phyloP scores from a whole-genome alignment of 2,888 invertebrate genomes.

The Andrena bucephala region DNA sequence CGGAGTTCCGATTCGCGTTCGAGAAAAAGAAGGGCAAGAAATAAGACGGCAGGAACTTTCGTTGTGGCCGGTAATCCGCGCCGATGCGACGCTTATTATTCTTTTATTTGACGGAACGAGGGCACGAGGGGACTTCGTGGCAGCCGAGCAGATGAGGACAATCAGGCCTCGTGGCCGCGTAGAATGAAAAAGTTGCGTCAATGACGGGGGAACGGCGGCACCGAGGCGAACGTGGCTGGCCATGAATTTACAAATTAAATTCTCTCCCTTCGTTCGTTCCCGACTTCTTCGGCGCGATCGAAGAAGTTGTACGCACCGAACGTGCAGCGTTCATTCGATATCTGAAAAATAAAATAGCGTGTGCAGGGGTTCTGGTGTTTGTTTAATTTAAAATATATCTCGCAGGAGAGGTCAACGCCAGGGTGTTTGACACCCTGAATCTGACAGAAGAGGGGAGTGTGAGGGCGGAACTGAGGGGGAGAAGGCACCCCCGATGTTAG shows the following conservation, averaged over 20 bases:
- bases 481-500: background rate
- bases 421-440: background rate
- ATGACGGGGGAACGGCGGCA: constrained; percentile 3
- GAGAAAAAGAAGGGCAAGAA: background rate
- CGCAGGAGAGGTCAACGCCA: background rate
- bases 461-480: background rate
- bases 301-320: background rate
- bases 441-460: no score
- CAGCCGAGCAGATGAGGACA: constrained; percentile 64
- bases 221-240: constrained; percentile 25
- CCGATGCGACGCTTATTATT: constrained; percentile 64
- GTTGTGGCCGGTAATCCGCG: constrained; percentile 51
- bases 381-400: no score
- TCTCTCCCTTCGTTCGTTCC: background rate
- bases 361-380: no score
- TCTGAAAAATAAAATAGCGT: no score
- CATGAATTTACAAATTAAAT: constrained; percentile 40
- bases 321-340: background rate
- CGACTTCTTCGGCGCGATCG: background rate
- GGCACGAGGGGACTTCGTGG: constrained; percentile 49
- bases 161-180: constrained; percentile 60
- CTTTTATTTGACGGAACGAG: constrained; percentile 65
- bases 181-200: constrained; percentile 64
- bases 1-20: constrained; percentile 13
- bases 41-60: constrained; percentile 52